These are phyloP conservation scores for Actinostola sp. DNA, from an alignment of 92 coral and sea anemone species.

Conservation along the genomic window DNA sequence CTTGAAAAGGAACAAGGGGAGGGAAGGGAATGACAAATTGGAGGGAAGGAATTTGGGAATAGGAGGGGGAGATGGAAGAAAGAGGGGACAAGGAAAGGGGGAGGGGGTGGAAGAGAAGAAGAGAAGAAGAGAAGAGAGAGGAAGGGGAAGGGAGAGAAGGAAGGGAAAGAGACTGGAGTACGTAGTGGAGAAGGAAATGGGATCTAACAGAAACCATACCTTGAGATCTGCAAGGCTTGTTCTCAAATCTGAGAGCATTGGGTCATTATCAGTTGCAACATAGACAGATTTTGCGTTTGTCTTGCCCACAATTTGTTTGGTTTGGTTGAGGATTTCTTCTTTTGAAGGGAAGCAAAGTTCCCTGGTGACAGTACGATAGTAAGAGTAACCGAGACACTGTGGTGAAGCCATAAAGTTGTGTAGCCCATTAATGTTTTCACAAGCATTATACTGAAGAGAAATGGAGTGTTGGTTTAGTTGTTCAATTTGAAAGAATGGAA, in stretches of 20 bases:
- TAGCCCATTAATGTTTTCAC: slow-evolving; percentile 67
- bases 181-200: too few species aligned
- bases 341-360: slow-evolving; percentile 76
- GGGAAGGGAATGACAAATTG: not conserved
- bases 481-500: not conserved
- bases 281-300: slow-evolving; percentile 68
- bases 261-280: slow-evolving; percentile 89
- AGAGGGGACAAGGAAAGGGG: too few species aligned
- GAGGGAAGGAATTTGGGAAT: too few species aligned
- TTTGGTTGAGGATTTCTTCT: slow-evolving; percentile 61
- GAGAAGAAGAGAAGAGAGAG: too few species aligned
- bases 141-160: not conserved
- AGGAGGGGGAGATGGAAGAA: too few species aligned
- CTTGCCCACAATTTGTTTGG: slow-evolving; percentile 49
- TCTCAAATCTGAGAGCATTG: slow-evolving; percentile 66
- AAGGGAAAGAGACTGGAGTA: slow-evolving; percentile 1
- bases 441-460: slow-evolving; percentile 66
- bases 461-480: not conserved
- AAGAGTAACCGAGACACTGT: slow-evolving; percentile 82
- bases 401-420: slow-evolving; percentile 87
- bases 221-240: slow-evolving; percentile 47
- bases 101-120: not conserved
- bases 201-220: too few species aligned
- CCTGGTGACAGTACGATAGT: slow-evolving; percentile 65
- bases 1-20: too few species aligned